These are phyloP conservation scores for Agonopterix alstromeriana DNA, from an alignment of 2,888 invertebrate genomes.

Conservation along the genomic window DNA sequence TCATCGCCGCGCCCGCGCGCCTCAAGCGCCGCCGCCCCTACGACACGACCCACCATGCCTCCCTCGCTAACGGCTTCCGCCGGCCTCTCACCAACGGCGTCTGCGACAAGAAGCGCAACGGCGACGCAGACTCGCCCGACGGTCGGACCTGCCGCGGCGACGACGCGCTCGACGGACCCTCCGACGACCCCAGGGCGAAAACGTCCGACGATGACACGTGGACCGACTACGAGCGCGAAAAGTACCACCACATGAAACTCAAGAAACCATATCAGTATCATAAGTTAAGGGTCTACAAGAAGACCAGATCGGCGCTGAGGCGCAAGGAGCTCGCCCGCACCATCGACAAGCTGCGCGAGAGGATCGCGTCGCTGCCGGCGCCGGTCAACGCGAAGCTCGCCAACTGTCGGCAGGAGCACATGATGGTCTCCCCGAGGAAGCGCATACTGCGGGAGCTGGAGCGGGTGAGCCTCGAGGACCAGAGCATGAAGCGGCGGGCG, in stretches of 20 bases:
- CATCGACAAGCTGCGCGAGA: conserved; percentile 55
- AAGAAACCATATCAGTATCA: conserved; percentile 73
- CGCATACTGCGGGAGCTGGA: conserved; percentile 89
- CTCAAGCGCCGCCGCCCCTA: conserved; percentile 82
- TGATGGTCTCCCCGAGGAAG: conserved; percentile 88
- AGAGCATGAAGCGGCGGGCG: conserved; percentile 78
- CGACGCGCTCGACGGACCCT: conserved; percentile 37
- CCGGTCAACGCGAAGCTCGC: conserved; percentile 64
- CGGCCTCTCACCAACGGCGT: conserved; percentile 38
- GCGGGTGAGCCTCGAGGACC: conserved; percentile 83
- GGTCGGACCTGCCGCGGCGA: conserved; percentile 26
- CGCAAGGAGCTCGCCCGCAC: conserved; percentile 49
- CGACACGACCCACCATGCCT: conserved; percentile 51
- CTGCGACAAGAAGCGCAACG: conserved; percentile 45
- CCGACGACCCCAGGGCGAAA: conserved; percentile 25
- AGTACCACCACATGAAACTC: conserved; percentile 69
- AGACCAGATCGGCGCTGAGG: conserved; percentile 48
- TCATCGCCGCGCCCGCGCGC: conserved; percentile 58
- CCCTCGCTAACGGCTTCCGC: conserved; percentile 31
- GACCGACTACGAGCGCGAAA: conserved; percentile 57
- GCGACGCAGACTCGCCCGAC: conserved; percentile 39
- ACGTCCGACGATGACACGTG: conserved; percentile 42
- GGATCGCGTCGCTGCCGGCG: conserved; percentile 47
- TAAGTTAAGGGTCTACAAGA: conserved; percentile 67
- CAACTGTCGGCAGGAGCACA: conserved; percentile 66